Evolutionary conservation across 1,140 invertebrate genomes (phyloP), one percentile per base, ranked within the genome.

Genomic region (Drosophila pandora): DNA sequence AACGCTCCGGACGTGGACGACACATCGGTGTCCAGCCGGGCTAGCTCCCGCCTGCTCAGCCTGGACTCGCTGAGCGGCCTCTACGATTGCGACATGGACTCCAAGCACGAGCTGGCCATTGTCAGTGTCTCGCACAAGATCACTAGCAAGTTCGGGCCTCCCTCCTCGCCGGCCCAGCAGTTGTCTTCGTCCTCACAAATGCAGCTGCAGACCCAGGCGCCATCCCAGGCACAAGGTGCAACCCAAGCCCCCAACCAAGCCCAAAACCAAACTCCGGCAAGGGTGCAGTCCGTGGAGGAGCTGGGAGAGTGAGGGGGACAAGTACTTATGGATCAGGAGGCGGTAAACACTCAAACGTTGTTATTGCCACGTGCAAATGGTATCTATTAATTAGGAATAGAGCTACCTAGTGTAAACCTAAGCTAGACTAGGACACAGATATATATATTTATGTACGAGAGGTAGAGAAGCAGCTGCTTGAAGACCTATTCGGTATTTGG

Each of bases 61-160:
- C 91, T 96, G 21, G 96, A 96, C 91, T 96, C 95, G 10, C 93
- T 96, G 48, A 96, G 95, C 91, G 95, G 95, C 50, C 94, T 96
- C 64, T 97, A 97, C 91, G 96, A 97, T 92, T 96, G 90, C 74
- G 91, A 92, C 73, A 64, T 91, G 72, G 91, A 92, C 58, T 90
- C 90, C 10, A 92, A 91, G 70, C 91, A 92, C 59, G 91, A 92
- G 78, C 72, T 92, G 90, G 91, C 91, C 54, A 92, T 92, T 74
- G 91, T 92, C 34, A 92, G 90, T 85, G 91, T 90, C 58, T 92
- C 91, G 59, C 80, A 91, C 75, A 92, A 91, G 73, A 92, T 92
- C 48, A 90, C 90, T 45, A 92, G 87, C 56, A 91, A 91, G 50
- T 92, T 92, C 83, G 91, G 91, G 34, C 83, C 90, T 41, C 90